Conservation (phyloP, 2,888 invertebrate genomes). For the Nephrotoma appendiculata region DNA sequence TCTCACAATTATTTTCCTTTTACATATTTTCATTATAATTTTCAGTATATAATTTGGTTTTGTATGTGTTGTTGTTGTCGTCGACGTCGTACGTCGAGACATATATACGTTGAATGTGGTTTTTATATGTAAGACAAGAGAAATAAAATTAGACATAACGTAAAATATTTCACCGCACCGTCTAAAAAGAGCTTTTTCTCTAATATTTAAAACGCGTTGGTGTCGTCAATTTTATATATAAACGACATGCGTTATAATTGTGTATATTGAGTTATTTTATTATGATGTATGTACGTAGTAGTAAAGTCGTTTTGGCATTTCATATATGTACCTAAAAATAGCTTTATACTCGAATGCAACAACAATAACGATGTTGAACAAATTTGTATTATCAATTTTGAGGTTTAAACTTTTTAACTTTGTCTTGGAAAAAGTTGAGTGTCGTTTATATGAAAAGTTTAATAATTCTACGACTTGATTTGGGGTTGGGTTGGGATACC, state of each 20-base stretch:
- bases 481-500: background rate
- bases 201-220: background rate
- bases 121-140: background rate
- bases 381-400: no score
- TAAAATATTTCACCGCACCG: background rate
- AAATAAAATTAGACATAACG: background rate
- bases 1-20: background rate
- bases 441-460: background rate
- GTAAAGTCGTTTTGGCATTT: no score
- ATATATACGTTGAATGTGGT: background rate
- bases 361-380: background rate
- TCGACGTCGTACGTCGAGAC: background rate
- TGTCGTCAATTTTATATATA: background rate
- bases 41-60: background rate
- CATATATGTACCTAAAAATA: background rate
- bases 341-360: background rate
- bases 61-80: background rate
- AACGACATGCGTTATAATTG: background rate
- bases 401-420: no score
- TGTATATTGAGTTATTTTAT: background rate
- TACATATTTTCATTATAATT: background rate
- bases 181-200: background rate
- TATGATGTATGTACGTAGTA: background rate
- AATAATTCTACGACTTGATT: background rate
- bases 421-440: background rate